Conservation (phyloP, 1,140 invertebrate genomes). For the Cyrtorhinus lividipennis region DNA sequence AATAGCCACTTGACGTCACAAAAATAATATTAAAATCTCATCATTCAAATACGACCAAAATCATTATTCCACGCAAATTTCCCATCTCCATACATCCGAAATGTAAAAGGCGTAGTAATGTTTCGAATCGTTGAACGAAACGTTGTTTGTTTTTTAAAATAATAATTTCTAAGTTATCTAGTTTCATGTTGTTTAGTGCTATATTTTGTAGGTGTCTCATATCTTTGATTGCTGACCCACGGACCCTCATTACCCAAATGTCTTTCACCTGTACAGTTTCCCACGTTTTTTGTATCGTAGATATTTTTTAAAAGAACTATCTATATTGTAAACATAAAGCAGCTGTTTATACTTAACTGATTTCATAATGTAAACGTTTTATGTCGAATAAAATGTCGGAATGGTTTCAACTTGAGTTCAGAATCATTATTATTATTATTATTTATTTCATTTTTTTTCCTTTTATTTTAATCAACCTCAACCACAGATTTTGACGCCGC, state of each 20-base stretch:
- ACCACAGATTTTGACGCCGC: too few species aligned
- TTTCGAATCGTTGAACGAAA: slow-evolving; percentile 1
- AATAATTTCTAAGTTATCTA: neutral
- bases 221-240: slow-evolving; percentile 13
- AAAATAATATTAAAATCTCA: too few species aligned
- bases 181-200: slow-evolving; percentile 11
- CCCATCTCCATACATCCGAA: too few species aligned
- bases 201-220: slow-evolving; percentile 19
- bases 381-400: slow-evolving; percentile 4
- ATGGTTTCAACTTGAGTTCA: neutral
- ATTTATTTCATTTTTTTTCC: neutral
- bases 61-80: too few species aligned
- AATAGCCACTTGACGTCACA: too few species aligned
- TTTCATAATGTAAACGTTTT: neutral
- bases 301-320: neutral
- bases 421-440: neutral
- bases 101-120: too few species aligned
- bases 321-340: slow-evolving; percentile 1
- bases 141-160: neutral
- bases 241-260: slow-evolving; percentile 21
- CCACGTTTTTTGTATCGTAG: slow-evolving; percentile 10
- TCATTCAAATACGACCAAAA: too few species aligned
- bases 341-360: slow-evolving; percentile 1
- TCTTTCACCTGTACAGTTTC: slow-evolving; percentile 22
- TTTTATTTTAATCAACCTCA: too few species aligned